A percentile compares a stretch with the other conserved stretches of the same genome.
Conservation (phyloP, 2,888 invertebrate genomes). For the Seira sanloemensis region DNA sequence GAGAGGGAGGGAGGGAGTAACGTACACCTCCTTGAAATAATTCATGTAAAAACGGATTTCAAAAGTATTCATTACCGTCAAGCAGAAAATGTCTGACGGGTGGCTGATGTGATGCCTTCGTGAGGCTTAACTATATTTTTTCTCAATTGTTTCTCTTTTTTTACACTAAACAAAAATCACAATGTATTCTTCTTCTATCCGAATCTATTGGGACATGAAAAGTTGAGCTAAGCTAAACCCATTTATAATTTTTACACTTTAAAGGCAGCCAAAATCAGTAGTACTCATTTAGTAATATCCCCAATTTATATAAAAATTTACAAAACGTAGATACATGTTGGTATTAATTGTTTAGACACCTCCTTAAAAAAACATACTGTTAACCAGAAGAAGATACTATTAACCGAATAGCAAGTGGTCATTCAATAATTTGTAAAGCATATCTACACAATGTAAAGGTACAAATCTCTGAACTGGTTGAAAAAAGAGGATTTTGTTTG, state of each 20-base stretch:
- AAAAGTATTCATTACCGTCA: constrained; percentile 60
- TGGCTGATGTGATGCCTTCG: constrained; percentile 42
- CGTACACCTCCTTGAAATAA: constrained; percentile 24
- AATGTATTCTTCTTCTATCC: background rate
- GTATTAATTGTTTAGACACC: no score
- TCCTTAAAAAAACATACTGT: no score
- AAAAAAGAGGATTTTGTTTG: constrained; percentile 32
- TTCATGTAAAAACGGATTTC: constrained; percentile 18
- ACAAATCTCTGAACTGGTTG: background rate
- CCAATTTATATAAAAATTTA: background rate
- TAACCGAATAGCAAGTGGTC: no score
- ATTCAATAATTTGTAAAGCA: no score
- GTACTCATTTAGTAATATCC: no score
- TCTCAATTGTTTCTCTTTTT: background rate
- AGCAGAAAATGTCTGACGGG: constrained; percentile 44
- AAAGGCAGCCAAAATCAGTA: no score
- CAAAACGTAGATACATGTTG: no score
- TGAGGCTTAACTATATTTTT: no score
- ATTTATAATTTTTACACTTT: no score
- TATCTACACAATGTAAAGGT: no score
- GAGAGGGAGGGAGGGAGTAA: constrained; percentile 18
- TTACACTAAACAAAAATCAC: background rate
- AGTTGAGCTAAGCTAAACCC: no score
- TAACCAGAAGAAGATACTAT: no score
- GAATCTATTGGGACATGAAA: background rate